Base-by-base conservation (phyloP, 2,888 invertebrate species). In the Plutella xylostella region DNA sequence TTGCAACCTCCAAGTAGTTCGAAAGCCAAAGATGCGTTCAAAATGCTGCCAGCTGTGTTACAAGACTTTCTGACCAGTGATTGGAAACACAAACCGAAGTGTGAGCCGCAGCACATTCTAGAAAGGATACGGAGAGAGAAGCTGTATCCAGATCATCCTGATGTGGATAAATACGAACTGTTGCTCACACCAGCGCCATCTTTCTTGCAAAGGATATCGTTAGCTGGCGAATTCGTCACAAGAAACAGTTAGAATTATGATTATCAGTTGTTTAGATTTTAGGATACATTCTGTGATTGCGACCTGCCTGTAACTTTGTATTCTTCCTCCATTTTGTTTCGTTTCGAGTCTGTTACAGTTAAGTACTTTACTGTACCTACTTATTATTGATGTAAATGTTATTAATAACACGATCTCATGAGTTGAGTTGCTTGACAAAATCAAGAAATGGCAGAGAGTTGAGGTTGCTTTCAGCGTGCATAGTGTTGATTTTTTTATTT, bases 121-220 rank as follows among this genome's bases (percentile, higher is more conserved):
- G 90, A 92, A 57, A 88, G 88, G 56, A 89, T 93, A 48, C 85
- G 90, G 3, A 86, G 85, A 47, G 88, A 90, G 53, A 86, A 87
- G 45, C 61, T 50, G 22, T 87, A 89, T 45, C 85, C 85, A 6
- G 89, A 89, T 60, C 73, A 83, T 50, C 86, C 88, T 0, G 87
- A 88, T 65, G 75, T 77, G 12, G 66, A 80, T 34, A 88, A 88
- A 61, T 92, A 89, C 68, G 87, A 91, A 48, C 63, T 91, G 12
- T 76, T 96, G 45, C 87, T 90, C 39, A 96, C 96, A 57, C 89
- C 90, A 42, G 91, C 93, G 2, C 94, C 93, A 46, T 90, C 92
- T 14, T 94, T 93, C 69, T 71, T 92, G 48, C 91, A 92, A 68
- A 86, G 91, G 60, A 86, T 94, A 66, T 91, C 92, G 14, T 82